Conservation (phyloP, 1,140 invertebrate genomes). For the Megathymus violae region DNA sequence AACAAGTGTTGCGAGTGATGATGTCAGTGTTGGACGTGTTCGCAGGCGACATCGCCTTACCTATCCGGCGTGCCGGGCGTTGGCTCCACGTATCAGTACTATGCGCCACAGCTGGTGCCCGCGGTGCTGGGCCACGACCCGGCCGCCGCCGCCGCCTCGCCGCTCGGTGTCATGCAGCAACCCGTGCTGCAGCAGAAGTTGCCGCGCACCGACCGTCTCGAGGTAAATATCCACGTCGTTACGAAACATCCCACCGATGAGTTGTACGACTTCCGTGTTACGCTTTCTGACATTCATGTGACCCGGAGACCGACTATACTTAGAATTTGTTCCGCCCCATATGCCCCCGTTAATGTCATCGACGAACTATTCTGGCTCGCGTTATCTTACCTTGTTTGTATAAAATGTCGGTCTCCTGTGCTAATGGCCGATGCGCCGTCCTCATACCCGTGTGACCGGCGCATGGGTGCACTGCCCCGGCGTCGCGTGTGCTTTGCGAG, state of each 20-base stretch:
- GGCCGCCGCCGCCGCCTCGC: constrained; percentile 88
- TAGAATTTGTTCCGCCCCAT: not conserved
- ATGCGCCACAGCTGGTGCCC: constrained; percentile 93
- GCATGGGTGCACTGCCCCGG: constrained; percentile 63
- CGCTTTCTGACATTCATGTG: constrained; percentile 66
- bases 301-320: constrained; percentile 64
- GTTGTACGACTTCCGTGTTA: constrained; percentile 48
- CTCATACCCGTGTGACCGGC: constrained; percentile 60
- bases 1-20: not conserved
- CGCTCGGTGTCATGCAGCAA: constrained; percentile 89
- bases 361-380: not conserved
- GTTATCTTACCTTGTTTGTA: constrained; percentile 7
- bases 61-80: constrained; percentile 93
- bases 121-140: constrained; percentile 92
- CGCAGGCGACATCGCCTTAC: constrained; percentile 94
- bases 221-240: constrained; percentile 88
- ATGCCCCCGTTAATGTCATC: not conserved
- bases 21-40: constrained; percentile 46
- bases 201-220: constrained; percentile 96
- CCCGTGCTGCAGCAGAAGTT: constrained; percentile 95
- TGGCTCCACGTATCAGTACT: constrained; percentile 94
- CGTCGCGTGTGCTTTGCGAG: constrained; percentile 74
- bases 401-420: constrained; percentile 67
- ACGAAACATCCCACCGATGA: constrained; percentile 24
- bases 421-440: constrained; percentile 53